Evolutionary conservation across 2,797 vertebrate genomes (phyloP), one percentile per base, ranked within the genome.

Genomic region (Borostomias antarcticus): DNA sequence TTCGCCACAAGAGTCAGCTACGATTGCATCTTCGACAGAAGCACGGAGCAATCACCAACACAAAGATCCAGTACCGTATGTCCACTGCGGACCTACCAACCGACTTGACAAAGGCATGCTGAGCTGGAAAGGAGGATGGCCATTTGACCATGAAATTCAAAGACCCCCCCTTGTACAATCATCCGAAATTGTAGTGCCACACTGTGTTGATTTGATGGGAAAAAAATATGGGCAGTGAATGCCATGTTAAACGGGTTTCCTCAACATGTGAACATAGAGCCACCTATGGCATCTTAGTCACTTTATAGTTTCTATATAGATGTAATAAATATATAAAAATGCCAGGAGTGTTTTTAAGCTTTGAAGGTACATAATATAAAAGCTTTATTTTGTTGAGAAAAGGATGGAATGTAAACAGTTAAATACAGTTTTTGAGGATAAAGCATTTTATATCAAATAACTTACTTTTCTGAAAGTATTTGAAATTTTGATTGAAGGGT

Each of bases 21-120:
- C 93, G 97, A 79, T 89, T 99, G 74, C 98, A 99, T 74, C 90
- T 99, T 4, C 95, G 97, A 76, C 98, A 99, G 92, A 99, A 99
- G 86, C 98, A 99, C 1, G 98, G 98, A 1, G 97, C 98, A 84
- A 98, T 99, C 92, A 99, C 98, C 70, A 99, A 99, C 93, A 99
- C 98, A 79, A 99, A 99, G 93, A 93, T 98, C 84, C 98, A 99
- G 70, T 98, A 98, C 83, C 95, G 96, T 0, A 91, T 96, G 90
- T 95, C 96, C 0, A 86, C 92, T 0, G 80, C 83, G 0, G 95
- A 97, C 67, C 87, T 93, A 86, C 91, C 95, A 15, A 91, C 94
- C 0, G 96, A 96, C 83, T 85, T 97, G 80, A 95, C 94, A 13
- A 98, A 97, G 84, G 86, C 94, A 21, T 98, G 96, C 91, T 98